Percentiles rank a stretch among this genome's conserved stretches.
Evolutionary conservation across 2,113 vertebrate species (phyloP).

Genomic region (Sciurus niger): DNA sequence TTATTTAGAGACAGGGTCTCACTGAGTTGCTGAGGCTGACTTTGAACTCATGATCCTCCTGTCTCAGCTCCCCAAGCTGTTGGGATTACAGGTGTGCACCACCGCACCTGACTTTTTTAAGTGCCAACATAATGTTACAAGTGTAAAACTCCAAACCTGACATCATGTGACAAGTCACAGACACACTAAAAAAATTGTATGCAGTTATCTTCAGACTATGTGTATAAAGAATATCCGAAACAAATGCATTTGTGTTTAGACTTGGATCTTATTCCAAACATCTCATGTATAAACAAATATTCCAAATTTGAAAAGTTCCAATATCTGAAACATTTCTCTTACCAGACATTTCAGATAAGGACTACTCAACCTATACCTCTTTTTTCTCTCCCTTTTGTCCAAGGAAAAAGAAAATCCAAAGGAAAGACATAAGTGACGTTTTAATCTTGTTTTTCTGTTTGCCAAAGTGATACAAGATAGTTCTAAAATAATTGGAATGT

Average conservation of each 20-base stretch:
- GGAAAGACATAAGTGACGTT: not conserved
- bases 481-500: not conserved
- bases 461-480: not conserved
- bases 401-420: not conserved
- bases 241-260: not conserved
- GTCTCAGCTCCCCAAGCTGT: too few relatives aligned
- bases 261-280: too few relatives aligned
- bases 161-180: not conserved
- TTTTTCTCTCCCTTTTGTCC: not conserved
- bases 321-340: too few relatives aligned
- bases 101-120: not conserved
- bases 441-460: not conserved
- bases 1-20: too few relatives aligned
- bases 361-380: too few relatives aligned
- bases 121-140: not conserved
- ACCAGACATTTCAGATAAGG: too few relatives aligned
- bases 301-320: too few relatives aligned
- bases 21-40: too few relatives aligned
- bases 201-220: not conserved
- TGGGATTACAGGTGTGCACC: too few relatives aligned
- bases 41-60: too few relatives aligned
- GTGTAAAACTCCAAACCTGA: not conserved
- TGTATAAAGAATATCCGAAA: not conserved
- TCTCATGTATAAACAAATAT: too few relatives aligned
- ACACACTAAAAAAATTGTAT: not conserved